Percentiles rank a stretch among this genome's conserved stretches.
Evolutionary conservation across 2,888 invertebrate genomes (phyloP).

Genomic region (Rotaria macrura): DNA sequence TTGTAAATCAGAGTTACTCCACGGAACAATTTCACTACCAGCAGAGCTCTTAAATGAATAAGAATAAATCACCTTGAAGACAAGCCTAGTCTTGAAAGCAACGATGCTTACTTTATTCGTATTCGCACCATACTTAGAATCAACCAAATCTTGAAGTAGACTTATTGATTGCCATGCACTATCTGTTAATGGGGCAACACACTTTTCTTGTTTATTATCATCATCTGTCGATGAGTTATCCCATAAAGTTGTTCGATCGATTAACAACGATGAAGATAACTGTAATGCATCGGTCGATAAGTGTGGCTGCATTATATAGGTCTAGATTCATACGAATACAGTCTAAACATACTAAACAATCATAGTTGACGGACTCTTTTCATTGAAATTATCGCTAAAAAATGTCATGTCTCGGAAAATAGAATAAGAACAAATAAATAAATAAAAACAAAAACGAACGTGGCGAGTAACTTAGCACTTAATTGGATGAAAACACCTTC

Average conservation of each 20-base stretch:
- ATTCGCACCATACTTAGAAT: not conserved
- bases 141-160: not conserved
- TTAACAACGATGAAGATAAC: not conserved
- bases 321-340: not conserved
- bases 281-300: not conserved
- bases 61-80: not conserved
- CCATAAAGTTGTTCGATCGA: constrained; percentile 7
- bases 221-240: not conserved
- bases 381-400: not conserved
- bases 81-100: too few relatives aligned
- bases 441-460: not conserved
- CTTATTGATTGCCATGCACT: not conserved
- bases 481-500: not conserved
- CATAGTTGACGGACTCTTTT: not conserved
- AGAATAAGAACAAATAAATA: not conserved
- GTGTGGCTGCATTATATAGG: not conserved
- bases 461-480: not conserved
- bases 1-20: not conserved
- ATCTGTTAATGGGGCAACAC: not conserved
- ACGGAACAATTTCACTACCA: not conserved
- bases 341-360: not conserved
- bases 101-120: not conserved
- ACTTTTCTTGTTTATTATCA: not conserved
- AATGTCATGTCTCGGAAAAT: not conserved
- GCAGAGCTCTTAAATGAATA: not conserved